Percentiles rank a stretch among this genome's conserved stretches.
These are phyloP conservation scores for Leptinotarsa texana DNA, from an alignment of 1,140 invertebrate species.

Conservation along the genomic window DNA sequence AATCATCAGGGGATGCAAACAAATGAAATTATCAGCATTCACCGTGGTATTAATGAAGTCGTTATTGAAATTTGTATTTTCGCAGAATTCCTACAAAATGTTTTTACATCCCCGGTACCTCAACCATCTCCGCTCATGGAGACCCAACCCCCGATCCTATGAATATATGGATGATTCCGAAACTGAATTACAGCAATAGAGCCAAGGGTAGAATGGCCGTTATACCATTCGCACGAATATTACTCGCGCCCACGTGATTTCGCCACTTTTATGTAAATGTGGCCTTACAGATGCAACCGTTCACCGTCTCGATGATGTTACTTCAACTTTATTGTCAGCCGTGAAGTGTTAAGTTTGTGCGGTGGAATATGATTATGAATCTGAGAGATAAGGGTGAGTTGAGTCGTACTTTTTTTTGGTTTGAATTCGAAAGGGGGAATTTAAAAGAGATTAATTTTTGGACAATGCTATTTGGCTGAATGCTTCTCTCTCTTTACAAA, in stretches of 20 bases:
- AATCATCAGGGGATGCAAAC: too few species aligned
- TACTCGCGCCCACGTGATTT: constrained; percentile 36
- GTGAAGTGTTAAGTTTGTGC: not conserved
- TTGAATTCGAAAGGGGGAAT: too few species aligned
- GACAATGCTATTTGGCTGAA: too few species aligned
- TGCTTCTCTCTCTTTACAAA: too few species aligned
- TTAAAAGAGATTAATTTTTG: too few species aligned
- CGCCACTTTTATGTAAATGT: constrained; percentile 34
- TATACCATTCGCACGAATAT: constrained; percentile 39
- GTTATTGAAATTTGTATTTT: too few species aligned
- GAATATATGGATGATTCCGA: constrained; percentile 54
- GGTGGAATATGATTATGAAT: not conserved
- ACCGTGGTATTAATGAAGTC: too few species aligned
- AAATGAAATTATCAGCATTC: too few species aligned
- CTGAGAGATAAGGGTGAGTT: not conserved
- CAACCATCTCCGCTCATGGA: not conserved
- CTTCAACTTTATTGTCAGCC: not conserved
- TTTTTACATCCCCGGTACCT: not conserved
- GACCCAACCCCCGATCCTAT: constrained; percentile 37
- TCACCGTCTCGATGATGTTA: not conserved
- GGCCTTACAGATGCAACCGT: constrained; percentile 9
- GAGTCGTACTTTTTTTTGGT: too few species aligned
- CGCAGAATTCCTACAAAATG: not conserved
- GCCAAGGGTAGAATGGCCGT: constrained; percentile 39
- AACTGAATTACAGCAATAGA: constrained; percentile 51